A percentile compares a stretch with the other conserved stretches of the same genome.
phyloP scores from a whole-genome alignment of 2,113 vertebrate genomes.

The Carassius auratus region DNA sequence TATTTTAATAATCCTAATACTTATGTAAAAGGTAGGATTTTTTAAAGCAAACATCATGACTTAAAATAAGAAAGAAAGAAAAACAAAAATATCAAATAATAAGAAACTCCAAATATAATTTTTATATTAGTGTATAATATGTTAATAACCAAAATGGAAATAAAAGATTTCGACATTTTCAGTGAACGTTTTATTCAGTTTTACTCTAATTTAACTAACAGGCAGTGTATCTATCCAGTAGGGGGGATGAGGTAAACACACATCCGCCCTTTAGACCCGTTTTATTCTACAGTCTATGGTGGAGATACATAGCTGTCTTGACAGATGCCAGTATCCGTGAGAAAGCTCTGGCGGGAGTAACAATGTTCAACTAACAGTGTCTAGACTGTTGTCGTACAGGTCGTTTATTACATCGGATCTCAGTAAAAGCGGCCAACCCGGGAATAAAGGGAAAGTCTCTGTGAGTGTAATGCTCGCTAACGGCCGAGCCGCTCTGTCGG shows the following conservation, averaged over 20 bases:
- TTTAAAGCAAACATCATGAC: neutral
- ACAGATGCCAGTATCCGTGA: slow-evolving; percentile 24
- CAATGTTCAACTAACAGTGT: neutral
- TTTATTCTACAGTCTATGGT: neutral
- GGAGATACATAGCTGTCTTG: slow-evolving; percentile 20
- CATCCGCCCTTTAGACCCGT: slow-evolving; percentile 17
- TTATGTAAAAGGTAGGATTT: neutral
- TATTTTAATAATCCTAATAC: neutral
- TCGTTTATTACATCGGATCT: neutral
- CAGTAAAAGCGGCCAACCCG: neutral
- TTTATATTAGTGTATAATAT: no score
- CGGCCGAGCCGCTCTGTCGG: slow-evolving; percentile 9
- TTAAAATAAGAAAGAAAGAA: neutral
- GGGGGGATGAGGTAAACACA: neutral
- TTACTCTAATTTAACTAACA: neutral
- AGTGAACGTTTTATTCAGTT: no score
- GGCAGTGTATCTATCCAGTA: neutral
- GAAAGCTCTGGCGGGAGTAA: neutral
- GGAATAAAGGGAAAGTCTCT: neutral
- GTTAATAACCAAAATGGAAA: no score
- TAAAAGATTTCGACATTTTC: neutral
- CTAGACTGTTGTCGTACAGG: neutral
- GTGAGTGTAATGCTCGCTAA: slow-evolving; percentile 18
- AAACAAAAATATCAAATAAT: neutral
- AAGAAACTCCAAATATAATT: neutral